Evolutionary conservation across 2,888 invertebrate genomes (phyloP).

Genomic region (Drosophila anomelani): DNA sequence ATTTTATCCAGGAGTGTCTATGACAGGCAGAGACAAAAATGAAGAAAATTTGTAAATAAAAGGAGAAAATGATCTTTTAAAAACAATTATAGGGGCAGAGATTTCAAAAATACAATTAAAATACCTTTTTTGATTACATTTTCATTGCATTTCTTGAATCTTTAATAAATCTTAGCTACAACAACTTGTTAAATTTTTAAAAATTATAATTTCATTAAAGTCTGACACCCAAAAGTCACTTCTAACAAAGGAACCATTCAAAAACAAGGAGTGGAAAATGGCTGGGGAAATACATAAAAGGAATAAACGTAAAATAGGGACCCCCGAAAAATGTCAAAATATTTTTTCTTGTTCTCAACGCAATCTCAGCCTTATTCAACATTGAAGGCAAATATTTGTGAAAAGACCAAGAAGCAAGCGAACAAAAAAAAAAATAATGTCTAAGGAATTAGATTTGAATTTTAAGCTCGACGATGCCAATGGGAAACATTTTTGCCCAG

Average conservation of each 20-base stretch:
- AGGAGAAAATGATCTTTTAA: conserved; percentile 4
- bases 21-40: conserved; percentile 25
- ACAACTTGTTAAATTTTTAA: too few species aligned
- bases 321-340: conserved; percentile 37
- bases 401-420: conserved; percentile 10
- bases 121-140: neutral
- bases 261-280: neutral
- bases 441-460: conserved; percentile 65
- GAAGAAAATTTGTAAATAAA: conserved; percentile 12
- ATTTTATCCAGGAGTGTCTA: conserved; percentile 41
- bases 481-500: conserved; percentile 5
- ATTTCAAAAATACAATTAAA: neutral
- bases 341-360: conserved; percentile 22
- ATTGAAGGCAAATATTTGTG: conserved; percentile 42
- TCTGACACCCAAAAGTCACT: neutral
- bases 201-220: conserved; percentile 3
- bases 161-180: neutral
- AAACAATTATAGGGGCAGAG: conserved; percentile 6
- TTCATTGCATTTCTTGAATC: neutral
- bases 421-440: conserved; percentile 39
- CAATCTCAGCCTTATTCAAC: conserved; percentile 26
- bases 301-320: conserved; percentile 6
- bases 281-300: neutral
- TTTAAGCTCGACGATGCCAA: conserved; percentile 45
- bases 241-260: conserved; percentile 3